These are phyloP conservation scores for Chironomus striatipennis DNA, from an alignment of 1,140 invertebrate species.

Conservation along the genomic window DNA sequence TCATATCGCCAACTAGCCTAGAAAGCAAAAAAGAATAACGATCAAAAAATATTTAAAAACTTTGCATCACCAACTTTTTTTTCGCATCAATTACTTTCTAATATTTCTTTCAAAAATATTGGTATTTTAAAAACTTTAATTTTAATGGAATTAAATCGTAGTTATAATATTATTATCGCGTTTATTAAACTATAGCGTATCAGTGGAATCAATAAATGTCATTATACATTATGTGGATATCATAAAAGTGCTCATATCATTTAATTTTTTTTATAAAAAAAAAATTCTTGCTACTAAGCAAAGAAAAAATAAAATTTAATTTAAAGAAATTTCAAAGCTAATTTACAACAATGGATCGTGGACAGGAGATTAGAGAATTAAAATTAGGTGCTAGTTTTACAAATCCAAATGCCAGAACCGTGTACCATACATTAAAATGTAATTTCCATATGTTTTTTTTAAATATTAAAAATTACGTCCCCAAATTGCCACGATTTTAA, in stretches of 20 bases:
- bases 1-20: background rate
- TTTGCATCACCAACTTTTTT: background rate
- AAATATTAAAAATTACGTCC: background rate
- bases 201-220: background rate
- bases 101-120: background rate
- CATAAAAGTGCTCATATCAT: conserved; percentile 6
- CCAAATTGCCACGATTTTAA: conserved; percentile 27
- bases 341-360: conserved; percentile 52
- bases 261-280: background rate
- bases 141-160: background rate
- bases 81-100: conserved; percentile 1
- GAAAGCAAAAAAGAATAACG: too few relatives aligned
- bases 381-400: conserved; percentile 76
- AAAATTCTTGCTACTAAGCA: background rate
- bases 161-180: too few relatives aligned
- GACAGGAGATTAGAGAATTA: conserved; percentile 63
- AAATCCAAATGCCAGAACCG: conserved; percentile 44
- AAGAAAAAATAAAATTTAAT: background rate
- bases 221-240: conserved; percentile 9
- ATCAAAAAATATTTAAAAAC: background rate
- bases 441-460: conserved; percentile 40
- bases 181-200: too few relatives aligned
- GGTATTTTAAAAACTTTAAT: background rate
- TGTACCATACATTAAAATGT: conserved; percentile 84
- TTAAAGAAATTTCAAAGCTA: conserved; percentile 19